Evolutionary conservation across 2,888 invertebrate genomes (phyloP).

Genomic region (Drosophila sordidula): DNA sequence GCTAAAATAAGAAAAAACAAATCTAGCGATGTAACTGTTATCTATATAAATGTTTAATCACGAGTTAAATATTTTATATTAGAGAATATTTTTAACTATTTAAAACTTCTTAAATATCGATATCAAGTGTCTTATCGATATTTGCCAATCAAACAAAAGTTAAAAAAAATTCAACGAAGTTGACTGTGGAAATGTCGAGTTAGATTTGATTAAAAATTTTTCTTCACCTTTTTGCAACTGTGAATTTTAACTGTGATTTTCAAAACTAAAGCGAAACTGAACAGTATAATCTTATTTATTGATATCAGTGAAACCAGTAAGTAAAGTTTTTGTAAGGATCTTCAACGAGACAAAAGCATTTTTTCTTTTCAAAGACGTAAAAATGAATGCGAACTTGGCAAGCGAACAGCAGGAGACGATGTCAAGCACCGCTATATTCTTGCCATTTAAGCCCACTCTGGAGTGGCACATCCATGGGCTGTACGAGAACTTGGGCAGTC

Average conservation of each 20-base stretch:
- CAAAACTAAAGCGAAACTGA: background rate
- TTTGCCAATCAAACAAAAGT: background rate
- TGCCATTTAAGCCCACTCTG: background rate
- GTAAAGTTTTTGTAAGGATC: too few species aligned
- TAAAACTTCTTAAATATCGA: background rate
- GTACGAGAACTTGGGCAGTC: too few species aligned
- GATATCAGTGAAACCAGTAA: too few species aligned
- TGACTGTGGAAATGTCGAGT: background rate
- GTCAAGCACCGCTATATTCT: background rate
- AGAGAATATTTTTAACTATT: too few species aligned
- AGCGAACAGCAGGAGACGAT: background rate
- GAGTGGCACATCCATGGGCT: conserved; percentile 4
- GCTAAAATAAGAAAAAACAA: too few species aligned
- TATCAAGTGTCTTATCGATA: background rate
- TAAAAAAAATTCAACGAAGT: background rate
- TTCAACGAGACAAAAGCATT: too few species aligned
- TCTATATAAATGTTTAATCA: background rate
- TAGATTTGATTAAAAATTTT: background rate
- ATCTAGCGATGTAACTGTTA: background rate
- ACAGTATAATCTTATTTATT: background rate
- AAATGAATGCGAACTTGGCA: background rate
- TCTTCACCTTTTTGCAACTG: background rate
- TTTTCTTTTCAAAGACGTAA: too few species aligned
- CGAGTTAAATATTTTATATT: too few species aligned
- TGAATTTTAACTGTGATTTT: background rate